Evolutionary conservation across 2,113 vertebrate genomes (phyloP).

Genomic region (Lontra canadensis): DNA sequence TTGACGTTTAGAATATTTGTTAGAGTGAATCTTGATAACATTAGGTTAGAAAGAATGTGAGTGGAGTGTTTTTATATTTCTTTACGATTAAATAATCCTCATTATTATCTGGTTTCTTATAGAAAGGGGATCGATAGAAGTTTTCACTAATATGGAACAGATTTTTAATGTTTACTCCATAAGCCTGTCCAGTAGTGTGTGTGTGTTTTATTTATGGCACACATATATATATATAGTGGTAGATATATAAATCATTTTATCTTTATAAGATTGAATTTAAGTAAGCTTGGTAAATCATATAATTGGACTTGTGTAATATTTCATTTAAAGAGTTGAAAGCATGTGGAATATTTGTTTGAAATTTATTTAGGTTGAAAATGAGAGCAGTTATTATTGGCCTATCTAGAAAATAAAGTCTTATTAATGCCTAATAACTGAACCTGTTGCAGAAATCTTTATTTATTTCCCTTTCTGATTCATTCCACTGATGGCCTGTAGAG

Average conservation of each 20-base stretch:
- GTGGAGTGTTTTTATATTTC: constrained; percentile 1
- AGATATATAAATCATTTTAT: background rate
- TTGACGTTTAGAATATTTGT: background rate
- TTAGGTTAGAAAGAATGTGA: constrained; percentile 32
- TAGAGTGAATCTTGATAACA: constrained; percentile 27
- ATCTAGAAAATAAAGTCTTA: background rate
- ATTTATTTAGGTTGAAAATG: background rate
- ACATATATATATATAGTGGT: background rate
- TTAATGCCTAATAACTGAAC: background rate
- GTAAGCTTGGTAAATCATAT: background rate
- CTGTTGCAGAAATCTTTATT: background rate
- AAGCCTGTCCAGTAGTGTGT: background rate
- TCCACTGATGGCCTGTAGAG: constrained; percentile 81
- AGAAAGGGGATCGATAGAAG: background rate
- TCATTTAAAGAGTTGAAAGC: background rate
- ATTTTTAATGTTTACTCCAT: constrained; percentile 4
- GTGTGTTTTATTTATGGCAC: background rate
- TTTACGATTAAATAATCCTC: background rate
- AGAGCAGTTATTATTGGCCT: background rate
- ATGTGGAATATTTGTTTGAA: background rate
- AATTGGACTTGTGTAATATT: background rate
- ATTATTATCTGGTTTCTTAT: constrained; percentile 1
- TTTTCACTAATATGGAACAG: background rate
- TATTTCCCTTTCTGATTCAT: background rate
- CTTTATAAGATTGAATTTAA: background rate